Percentiles rank a stretch among this genome's conserved stretches.
These are phyloP conservation scores for Agrotis clavis DNA, from an alignment of 2,888 invertebrate species.

Conservation along the genomic window DNA sequence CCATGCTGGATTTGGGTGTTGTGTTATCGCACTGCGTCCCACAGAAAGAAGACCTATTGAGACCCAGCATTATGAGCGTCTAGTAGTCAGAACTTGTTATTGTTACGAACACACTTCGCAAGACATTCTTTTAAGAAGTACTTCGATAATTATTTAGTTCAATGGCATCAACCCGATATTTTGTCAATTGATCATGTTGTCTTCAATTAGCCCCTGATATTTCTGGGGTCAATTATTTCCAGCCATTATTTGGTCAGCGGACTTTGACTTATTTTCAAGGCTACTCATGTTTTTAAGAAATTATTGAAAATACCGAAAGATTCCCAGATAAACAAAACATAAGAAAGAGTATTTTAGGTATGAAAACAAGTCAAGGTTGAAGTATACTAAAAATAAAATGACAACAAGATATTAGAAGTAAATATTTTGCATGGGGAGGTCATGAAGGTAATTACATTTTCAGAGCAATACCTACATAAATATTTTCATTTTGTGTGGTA, in stretches of 20 bases:
- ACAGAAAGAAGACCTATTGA: background rate
- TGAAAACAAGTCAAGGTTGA: background rate
- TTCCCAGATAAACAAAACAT: background rate
- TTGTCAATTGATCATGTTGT: slow-evolving; percentile 20
- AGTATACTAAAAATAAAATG: background rate
- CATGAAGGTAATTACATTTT: background rate
- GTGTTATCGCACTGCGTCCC: background rate
- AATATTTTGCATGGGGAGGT: background rate
- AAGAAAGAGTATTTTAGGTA: background rate
- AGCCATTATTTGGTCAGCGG: slow-evolving; percentile 39
- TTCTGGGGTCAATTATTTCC: slow-evolving; percentile 55
- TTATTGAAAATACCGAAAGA: background rate
- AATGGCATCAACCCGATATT: slow-evolving; percentile 14
- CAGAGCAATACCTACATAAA: slow-evolving; percentile 15
- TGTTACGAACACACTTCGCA: background rate
- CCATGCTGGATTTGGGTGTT: background rate
- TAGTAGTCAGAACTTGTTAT: background rate
- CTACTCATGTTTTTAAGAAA: slow-evolving; percentile 4
- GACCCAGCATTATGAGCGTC: background rate
- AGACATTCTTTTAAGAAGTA: background rate
- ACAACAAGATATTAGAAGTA: background rate
- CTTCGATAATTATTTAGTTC: slow-evolving; percentile 11
- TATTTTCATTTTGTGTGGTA: slow-evolving; percentile 5
- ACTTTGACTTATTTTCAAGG: slow-evolving; percentile 54
- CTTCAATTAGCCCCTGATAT: slow-evolving; percentile 54